Evolutionary conservation across 30 jellyfish, hydroid and myxozoan genomes (phyloP).

Genomic region (Rhopilema esculentum): DNA sequence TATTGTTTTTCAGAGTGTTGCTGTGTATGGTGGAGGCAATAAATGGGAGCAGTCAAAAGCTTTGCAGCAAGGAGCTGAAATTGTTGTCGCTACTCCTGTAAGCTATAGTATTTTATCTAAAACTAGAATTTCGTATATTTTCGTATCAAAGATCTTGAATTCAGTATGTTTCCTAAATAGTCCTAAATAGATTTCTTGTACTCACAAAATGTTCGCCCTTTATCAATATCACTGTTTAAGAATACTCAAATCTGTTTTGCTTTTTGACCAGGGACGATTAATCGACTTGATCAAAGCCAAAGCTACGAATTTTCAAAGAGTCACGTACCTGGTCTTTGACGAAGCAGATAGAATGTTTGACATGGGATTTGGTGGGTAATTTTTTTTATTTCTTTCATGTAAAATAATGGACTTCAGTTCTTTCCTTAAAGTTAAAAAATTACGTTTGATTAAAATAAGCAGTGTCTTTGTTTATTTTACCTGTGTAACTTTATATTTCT

Average conservation of each 20-base stretch:
- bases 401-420: background rate
- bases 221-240: too few species aligned
- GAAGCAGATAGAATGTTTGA: conserved; percentile 99
- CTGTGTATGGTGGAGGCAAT: conserved; percentile 99
- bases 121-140: too few species aligned
- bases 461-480: too few species aligned
- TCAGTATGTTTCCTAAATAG: too few species aligned
- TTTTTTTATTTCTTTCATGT: background rate
- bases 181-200: background rate
- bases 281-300: conserved; percentile 94
- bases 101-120: conserved; percentile 35
- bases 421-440: background rate
- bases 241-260: background rate
- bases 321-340: conserved; percentile 94
- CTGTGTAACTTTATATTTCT: too few species aligned
- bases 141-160: too few species aligned
- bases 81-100: conserved; percentile 98
- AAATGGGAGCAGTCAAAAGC: conserved; percentile 97
- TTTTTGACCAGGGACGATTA: conserved; percentile 84
- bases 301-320: conserved; percentile 88
- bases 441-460: background rate
- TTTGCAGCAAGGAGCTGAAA: conserved; percentile 96
- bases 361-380: conserved; percentile 95
- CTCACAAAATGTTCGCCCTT: background rate
- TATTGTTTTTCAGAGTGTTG: conserved; percentile 75